Evolutionary conservation across 2,888 invertebrate genomes (phyloP).

Genomic region (Euplexia lucipara): DNA sequence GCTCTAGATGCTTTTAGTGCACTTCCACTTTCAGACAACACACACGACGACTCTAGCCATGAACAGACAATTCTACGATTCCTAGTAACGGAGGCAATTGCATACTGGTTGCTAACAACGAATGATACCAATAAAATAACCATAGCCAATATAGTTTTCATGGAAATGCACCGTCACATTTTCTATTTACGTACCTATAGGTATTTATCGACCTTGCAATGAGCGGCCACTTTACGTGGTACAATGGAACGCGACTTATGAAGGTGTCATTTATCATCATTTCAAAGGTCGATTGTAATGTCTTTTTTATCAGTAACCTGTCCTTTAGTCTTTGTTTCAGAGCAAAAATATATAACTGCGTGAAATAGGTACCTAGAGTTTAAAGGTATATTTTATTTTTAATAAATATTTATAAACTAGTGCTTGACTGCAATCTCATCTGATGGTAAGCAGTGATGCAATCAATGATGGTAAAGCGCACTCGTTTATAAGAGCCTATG

Average conservation of each 20-base stretch:
- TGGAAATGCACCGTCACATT: conserved; percentile 21
- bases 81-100: not conserved
- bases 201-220: conserved; percentile 36
- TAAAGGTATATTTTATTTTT: too few relatives aligned
- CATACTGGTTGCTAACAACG: not conserved
- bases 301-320: conserved; percentile 36
- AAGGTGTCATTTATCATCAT: conserved; percentile 34
- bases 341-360: conserved; percentile 5
- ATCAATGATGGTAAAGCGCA: too few relatives aligned
- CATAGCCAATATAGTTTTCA: not conserved
- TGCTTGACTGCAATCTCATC: too few relatives aligned
- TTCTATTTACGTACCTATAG: conserved; percentile 16
- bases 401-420: too few relatives aligned
- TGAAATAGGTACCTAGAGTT: conserved; percentile 3
- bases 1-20: too few relatives aligned
- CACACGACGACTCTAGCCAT: not conserved
- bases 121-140: not conserved
- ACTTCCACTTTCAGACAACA: too few relatives aligned
- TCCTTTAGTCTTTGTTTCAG: conserved; percentile 3
- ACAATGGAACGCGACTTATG: conserved; percentile 21
- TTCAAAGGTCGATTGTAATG: conserved; percentile 33
- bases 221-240: conserved; percentile 19
- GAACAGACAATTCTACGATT: not conserved
- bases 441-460: too few relatives aligned
- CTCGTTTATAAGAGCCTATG: too few relatives aligned